These are phyloP conservation scores for Microcebus lehilahytsara DNA, from an alignment of 2,113 vertebrate genomes.

Conservation along the genomic window DNA sequence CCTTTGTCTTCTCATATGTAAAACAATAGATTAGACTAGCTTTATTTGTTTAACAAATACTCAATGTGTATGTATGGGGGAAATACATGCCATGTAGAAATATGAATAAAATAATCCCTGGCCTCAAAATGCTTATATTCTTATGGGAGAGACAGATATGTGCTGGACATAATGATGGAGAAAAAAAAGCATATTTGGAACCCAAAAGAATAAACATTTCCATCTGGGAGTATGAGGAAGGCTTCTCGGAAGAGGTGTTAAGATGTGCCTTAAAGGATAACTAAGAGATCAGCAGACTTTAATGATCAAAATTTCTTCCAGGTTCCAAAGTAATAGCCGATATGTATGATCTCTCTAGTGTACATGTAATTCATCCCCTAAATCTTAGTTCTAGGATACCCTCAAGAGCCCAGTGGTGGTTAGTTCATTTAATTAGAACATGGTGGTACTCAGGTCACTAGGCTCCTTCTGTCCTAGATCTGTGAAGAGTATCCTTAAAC, in stretches of 20 bases:
- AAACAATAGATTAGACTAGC: conserved; percentile 3
- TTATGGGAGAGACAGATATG: neutral
- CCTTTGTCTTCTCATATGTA: conserved; percentile 10
- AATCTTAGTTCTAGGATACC: neutral
- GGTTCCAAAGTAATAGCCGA: neutral
- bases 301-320: neutral
- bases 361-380: neutral
- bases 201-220: neutral
- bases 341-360: neutral
- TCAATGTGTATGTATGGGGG: neutral
- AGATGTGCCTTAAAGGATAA: neutral
- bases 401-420: neutral
- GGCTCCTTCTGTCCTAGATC: neutral
- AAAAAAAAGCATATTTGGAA: neutral
- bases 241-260: neutral
- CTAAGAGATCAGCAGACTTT: neutral
- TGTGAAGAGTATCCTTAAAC: neutral
- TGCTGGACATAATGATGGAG: neutral
- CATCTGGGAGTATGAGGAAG: neutral
- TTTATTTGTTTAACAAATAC: conserved; percentile 16
- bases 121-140: neutral
- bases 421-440: neutral
- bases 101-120: neutral
- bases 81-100: neutral
- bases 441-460: neutral